A percentile compares a stretch with the other conserved stretches of the same genome.
Conservation (phyloP, 2,797 vertebrate species). For the Hemibagrus guttatus region DNA sequence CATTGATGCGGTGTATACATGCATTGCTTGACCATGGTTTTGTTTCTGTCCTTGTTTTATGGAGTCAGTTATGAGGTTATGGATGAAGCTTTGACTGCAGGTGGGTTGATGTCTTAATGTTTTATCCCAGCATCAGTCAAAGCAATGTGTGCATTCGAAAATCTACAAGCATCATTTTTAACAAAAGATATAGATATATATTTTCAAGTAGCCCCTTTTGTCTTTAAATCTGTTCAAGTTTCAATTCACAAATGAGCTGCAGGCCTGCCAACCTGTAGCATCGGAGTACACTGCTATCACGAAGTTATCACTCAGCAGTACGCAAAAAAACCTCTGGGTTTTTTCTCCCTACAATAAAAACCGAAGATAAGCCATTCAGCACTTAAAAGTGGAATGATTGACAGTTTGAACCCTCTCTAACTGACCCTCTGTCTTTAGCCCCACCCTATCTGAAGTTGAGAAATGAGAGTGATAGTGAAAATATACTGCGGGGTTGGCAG, state of each 20-base stretch:
- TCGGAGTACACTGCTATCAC: not conserved
- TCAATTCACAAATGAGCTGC: constrained; percentile 33
- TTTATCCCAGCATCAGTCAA: constrained; percentile 70
- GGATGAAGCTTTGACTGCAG: constrained; percentile 69
- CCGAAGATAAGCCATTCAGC: too few species aligned
- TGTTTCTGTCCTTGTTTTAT: constrained; percentile 80
- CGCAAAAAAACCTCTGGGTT: not conserved
- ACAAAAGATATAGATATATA: not conserved
- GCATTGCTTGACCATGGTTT: constrained; percentile 72
- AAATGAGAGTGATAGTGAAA: not conserved
- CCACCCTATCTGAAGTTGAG: not conserved
- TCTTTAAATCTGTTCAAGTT: not conserved
- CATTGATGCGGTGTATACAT: constrained; percentile 73
- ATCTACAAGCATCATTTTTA: constrained; percentile 34
- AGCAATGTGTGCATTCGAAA: constrained; percentile 61
- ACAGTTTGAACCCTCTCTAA: not conserved
- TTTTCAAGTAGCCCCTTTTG: not conserved
- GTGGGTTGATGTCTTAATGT: constrained; percentile 51
- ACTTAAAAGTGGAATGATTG: not conserved
- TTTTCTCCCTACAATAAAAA: not conserved
- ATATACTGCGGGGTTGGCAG: not conserved
- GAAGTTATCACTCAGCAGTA: not conserved
- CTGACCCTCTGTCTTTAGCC: not conserved
- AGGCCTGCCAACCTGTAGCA: not conserved
- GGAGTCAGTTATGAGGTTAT: constrained; percentile 64